Evolutionary conservation across 2,113 vertebrate genomes (phyloP).

Genomic region (Triplophysa rosa): DNA sequence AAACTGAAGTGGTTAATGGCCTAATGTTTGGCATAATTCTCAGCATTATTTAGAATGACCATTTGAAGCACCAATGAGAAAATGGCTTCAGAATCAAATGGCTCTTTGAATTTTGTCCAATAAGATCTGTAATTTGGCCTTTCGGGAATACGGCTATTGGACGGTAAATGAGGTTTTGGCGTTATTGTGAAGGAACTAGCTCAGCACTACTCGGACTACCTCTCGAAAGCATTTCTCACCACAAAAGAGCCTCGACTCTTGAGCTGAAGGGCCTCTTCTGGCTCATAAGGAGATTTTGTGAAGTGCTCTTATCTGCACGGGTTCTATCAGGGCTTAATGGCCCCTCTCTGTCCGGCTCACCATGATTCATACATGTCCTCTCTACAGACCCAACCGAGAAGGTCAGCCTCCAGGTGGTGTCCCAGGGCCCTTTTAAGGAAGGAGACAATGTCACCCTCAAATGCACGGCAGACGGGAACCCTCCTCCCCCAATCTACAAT

Average conservation of each 20-base stretch:
- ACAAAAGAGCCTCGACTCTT: constrained; percentile 39
- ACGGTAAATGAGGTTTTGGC: constrained; percentile 59
- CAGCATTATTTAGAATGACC: neutral
- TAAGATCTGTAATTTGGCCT: constrained; percentile 53
- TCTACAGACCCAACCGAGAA: constrained; percentile 89
- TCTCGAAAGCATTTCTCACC: constrained; percentile 52
- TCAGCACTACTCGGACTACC: constrained; percentile 27
- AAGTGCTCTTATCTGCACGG: constrained; percentile 47
- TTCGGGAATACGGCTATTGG: constrained; percentile 52
- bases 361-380: constrained; percentile 30
- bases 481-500: constrained; percentile 85
- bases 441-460: constrained; percentile 89
- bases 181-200: constrained; percentile 49
- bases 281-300: constrained; percentile 41
- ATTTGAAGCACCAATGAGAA: constrained; percentile 52
- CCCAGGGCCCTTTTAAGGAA: constrained; percentile 80
- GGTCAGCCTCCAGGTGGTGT: constrained; percentile 79
- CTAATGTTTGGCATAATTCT: constrained; percentile 22
- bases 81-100: constrained; percentile 44
- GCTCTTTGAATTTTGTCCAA: constrained; percentile 41
- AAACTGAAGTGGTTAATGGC: constrained; percentile 6
- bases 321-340: neutral
- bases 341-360: constrained; percentile 4
- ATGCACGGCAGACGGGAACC: constrained; percentile 92
- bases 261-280: constrained; percentile 40